Evolutionary conservation across 2,888 invertebrate species (phyloP), one percentile per base, ranked within the genome.

Genomic region (Polia nebulosa): DNA sequence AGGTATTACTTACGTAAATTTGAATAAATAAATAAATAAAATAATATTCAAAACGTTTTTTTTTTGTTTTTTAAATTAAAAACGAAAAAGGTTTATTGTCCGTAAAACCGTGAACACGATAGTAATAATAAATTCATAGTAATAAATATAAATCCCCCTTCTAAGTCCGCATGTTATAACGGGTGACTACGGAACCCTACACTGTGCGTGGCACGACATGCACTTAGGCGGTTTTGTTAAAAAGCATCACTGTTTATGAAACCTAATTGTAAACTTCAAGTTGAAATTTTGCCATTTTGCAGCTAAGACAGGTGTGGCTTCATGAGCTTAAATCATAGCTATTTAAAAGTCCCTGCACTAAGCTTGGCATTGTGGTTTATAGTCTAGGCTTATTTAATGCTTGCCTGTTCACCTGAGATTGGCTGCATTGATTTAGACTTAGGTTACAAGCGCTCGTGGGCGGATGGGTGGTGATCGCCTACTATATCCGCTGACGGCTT

Each of bases 401-500:
- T 44, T 47, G 53, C 47, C 20, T 61, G 66, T 53, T 56, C 52
- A 60, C 65, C 57, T 68, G 22, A 67, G 67, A 65, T 75, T 55
- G 51, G 47, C 34, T 66, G 57, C 55, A 60, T 72, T 79, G 72
- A 62, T 67, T 61, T 55, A 47, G 55, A 70, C 72, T 78, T 75
- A 72, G 80, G 65, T 78, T 73, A 70, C 59, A 75, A 78, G 68
- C 58, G 55, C 20, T 17, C 17, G 82, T 81, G 66, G 82, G 80
- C 51, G 78, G 81, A 79, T 79, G 72, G 84, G 85, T 66, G 88
- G 80, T 62, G 76, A 69, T 85, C 87, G 90, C 90, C 87, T 87
- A 88, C 90, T 78, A 70, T 85, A 83, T 87, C 86, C 85, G 85
- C 76, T 79, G 86, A 85, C 84, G 81, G 64, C 56, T 41, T 27